These are phyloP conservation scores for Apodemus speciosus DNA, from an alignment of 2,113 vertebrate genomes.

Conservation along the genomic window DNA sequence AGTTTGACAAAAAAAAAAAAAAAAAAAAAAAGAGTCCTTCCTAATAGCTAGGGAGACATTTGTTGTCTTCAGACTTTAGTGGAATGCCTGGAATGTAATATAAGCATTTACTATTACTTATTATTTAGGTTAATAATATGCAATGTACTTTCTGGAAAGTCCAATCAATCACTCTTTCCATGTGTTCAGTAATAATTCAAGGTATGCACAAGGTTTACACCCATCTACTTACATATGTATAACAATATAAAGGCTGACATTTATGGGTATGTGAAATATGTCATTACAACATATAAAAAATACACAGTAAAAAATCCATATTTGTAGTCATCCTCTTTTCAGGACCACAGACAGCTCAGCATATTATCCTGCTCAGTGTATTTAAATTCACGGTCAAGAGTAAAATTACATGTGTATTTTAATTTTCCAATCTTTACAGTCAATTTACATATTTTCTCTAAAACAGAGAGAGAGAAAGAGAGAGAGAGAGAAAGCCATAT, in stretches of 20 bases:
- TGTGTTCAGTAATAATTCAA: not conserved
- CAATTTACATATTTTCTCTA: not conserved
- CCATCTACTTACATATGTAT: not conserved
- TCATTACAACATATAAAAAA: conserved; percentile 50
- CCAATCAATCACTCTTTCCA: not conserved
- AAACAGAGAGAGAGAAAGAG: conserved; percentile 6
- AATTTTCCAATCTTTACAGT: not conserved
- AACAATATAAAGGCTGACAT: not conserved
- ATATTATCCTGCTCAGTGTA: not conserved
- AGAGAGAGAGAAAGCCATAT: not conserved
- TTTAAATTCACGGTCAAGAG: conserved; percentile 46
- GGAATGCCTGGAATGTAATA: not conserved
- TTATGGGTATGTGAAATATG: not conserved
- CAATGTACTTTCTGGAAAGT: not conserved
- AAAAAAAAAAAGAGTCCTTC: not conserved
- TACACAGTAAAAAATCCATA: not conserved
- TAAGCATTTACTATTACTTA: not conserved
- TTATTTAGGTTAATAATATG: not conserved
- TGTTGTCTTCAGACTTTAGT: not conserved
- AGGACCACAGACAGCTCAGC: conserved; percentile 95
- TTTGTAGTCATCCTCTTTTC: conserved; percentile 81
- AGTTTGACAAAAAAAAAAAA: not conserved
- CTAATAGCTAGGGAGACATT: not conserved
- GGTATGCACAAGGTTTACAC: not conserved
- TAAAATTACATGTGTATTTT: not conserved